These are phyloP conservation scores for Dysmachus trigonus DNA, from an alignment of 2,888 invertebrate genomes.

Conservation along the genomic window DNA sequence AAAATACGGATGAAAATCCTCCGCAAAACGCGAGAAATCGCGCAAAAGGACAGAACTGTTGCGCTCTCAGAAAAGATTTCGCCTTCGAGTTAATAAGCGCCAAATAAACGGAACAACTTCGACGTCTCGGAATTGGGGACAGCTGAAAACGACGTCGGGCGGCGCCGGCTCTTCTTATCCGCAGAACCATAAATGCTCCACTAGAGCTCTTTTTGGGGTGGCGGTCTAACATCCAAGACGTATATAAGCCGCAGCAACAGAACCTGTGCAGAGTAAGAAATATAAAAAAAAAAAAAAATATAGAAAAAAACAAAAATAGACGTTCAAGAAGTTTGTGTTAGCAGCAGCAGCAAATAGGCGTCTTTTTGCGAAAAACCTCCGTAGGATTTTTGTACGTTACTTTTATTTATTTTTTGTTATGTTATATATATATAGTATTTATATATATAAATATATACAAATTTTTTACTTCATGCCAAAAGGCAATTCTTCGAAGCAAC, in stretches of 20 bases:
- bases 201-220: neutral
- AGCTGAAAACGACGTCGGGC: neutral
- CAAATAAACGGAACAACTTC: neutral
- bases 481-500: neutral
- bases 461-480: neutral
- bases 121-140: neutral
- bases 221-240: neutral
- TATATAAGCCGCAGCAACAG: neutral
- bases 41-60: neutral
- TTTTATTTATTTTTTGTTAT: neutral
- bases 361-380: neutral
- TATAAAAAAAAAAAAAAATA: neutral
- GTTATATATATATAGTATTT: neutral
- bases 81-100: neutral
- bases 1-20: neutral
- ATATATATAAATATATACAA: neutral
- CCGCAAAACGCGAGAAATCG: neutral
- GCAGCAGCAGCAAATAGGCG: neutral
- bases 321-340: neutral
- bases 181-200: neutral
- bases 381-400: neutral
- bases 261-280: neutral
- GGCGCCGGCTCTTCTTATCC: neutral
- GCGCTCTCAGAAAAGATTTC: neutral
- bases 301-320: too few species aligned